phyloP scores from a whole-genome alignment of 2,797 vertebrate species.

The Argentina silus region DNA sequence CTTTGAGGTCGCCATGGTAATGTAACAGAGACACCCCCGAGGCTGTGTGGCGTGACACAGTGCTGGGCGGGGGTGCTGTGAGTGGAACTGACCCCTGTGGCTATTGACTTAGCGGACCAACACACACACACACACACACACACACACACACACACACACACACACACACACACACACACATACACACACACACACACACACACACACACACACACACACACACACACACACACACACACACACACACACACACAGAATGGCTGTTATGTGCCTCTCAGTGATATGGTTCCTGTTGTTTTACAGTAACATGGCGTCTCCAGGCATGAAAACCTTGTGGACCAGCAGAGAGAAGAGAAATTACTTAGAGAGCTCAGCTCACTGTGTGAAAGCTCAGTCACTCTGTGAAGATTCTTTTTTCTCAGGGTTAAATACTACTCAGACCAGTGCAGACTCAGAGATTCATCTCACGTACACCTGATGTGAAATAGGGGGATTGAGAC shows the following conservation, averaged over 20 bases:
- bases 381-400: slow-evolving; percentile 30
- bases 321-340: background rate
- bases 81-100: background rate
- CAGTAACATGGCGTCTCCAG: slow-evolving; percentile 12
- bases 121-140: slow-evolving; percentile 6
- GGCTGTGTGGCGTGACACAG: background rate
- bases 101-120: background rate
- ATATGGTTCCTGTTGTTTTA: slow-evolving; percentile 12
- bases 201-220: slow-evolving; percentile 17
- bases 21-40: background rate
- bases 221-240: slow-evolving; percentile 44
- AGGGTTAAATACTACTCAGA: slow-evolving; percentile 59
- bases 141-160: slow-evolving; percentile 39
- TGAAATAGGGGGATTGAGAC: background rate
- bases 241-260: slow-evolving; percentile 20
- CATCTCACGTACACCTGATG: slow-evolving; percentile 36
- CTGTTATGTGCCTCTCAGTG: slow-evolving; percentile 5
- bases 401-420: slow-evolving; percentile 45
- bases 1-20: slow-evolving; percentile 4
- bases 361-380: slow-evolving; percentile 2
- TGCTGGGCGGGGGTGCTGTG: background rate
- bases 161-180: slow-evolving; percentile 25
- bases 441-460: slow-evolving; percentile 22
- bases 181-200: background rate
- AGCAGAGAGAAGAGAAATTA: background rate